These are phyloP conservation scores for Drosophila flavopinicola DNA, from an alignment of 2,888 invertebrate species.

Conservation along the genomic window DNA sequence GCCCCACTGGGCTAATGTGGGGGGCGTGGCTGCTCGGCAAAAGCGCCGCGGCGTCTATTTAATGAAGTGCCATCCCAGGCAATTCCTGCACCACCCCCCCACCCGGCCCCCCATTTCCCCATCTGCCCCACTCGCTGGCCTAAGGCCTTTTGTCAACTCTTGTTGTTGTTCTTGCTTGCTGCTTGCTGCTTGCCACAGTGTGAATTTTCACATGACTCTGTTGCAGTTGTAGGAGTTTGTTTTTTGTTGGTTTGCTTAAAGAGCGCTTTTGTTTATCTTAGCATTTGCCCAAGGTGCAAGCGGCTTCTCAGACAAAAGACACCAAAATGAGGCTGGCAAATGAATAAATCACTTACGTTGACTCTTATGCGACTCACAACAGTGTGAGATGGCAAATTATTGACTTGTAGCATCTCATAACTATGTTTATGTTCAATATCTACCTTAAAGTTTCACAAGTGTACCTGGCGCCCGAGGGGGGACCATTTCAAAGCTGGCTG, in stretches of 20 bases:
- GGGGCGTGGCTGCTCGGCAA: slow-evolving; percentile 65
- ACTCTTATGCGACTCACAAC: not conserved
- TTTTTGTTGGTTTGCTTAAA: slow-evolving; percentile 28
- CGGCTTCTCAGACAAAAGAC: slow-evolving; percentile 1
- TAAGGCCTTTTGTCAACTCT: slow-evolving; percentile 39
- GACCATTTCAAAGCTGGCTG: no score
- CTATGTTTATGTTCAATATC: no score
- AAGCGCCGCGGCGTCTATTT: slow-evolving; percentile 79
- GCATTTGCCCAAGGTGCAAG: slow-evolving; percentile 33
- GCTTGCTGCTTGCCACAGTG: slow-evolving; percentile 56
- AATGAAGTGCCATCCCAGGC: slow-evolving; percentile 71
- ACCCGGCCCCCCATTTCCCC: not conserved
- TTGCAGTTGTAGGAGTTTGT: slow-evolving; percentile 27
- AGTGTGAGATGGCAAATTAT: not conserved
- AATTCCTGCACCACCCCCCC: slow-evolving; percentile 23
- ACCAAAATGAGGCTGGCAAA: slow-evolving; percentile 29
- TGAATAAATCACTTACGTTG: slow-evolving; percentile 13
- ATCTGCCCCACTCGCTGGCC: slow-evolving; percentile 21
- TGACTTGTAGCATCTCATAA: no score
- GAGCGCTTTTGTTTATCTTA: slow-evolving; percentile 40
- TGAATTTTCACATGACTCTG: slow-evolving; percentile 73
- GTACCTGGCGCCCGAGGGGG: no score
- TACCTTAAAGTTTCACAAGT: no score
- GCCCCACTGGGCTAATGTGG: slow-evolving; percentile 54
- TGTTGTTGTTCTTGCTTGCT: slow-evolving; percentile 41